phyloP scores from a whole-genome alignment of 2,888 invertebrate species.

The Odontocolon sp. region DNA sequence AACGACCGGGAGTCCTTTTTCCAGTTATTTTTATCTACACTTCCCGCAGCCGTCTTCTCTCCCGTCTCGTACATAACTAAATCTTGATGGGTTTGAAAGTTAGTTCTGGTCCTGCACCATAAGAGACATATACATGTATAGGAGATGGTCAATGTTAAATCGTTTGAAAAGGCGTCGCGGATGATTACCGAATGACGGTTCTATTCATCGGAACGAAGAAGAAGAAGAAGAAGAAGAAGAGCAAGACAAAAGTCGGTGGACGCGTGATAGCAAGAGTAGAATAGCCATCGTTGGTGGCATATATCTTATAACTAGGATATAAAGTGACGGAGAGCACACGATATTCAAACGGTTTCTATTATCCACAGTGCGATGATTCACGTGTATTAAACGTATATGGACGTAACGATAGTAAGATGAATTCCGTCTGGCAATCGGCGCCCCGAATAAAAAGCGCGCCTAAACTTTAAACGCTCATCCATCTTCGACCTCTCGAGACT shows the following conservation, averaged over 20 bases:
- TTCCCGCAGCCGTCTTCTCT: neutral
- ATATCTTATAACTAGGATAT: conserved; percentile 31
- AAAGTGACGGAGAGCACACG: conserved; percentile 13
- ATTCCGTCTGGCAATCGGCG: too few relatives aligned
- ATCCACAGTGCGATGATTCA: too few relatives aligned
- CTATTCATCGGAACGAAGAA: conserved; percentile 46
- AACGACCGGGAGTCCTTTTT: conserved; percentile 39
- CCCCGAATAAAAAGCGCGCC: too few relatives aligned
- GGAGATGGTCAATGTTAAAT: conserved; percentile 27
- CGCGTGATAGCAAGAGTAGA: conserved; percentile 8
- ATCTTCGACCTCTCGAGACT: too few relatives aligned
- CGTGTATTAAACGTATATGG: too few relatives aligned
- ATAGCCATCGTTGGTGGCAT: conserved; percentile 44
- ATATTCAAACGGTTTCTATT: conserved; percentile 36
- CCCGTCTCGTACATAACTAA: conserved; percentile 2
- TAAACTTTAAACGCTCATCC: too few relatives aligned
- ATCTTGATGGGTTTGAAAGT: neutral
- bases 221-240: conserved; percentile 48
- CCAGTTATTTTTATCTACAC: conserved; percentile 40
- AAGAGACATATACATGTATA: conserved; percentile 9
- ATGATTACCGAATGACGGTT: conserved; percentile 52
- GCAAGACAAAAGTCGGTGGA: conserved; percentile 31
- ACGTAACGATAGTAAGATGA: too few relatives aligned
- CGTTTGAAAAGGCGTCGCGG: conserved; percentile 40
- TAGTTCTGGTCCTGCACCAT: neutral